Evolutionary conservation across 2,113 vertebrate species (phyloP), one percentile per base, ranked within the genome.

Genomic region (Electrona antarctica): DNA sequence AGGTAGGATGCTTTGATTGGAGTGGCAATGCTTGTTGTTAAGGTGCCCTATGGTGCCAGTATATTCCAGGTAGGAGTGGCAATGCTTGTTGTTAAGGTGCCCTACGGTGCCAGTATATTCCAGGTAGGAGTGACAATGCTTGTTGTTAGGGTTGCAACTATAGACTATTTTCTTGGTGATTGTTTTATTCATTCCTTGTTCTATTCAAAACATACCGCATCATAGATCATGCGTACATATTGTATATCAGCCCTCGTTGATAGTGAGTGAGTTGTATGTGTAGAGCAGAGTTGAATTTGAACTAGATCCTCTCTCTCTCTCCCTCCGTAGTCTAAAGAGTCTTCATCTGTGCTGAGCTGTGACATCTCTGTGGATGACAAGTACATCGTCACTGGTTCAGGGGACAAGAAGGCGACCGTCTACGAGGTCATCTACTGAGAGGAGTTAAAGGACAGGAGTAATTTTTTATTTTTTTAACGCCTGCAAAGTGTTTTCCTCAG

Each of bases 371-470:
- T 96, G 0, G 97, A 98, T 57, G 96, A 98, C 93, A 98, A 98
- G 78, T 98, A 98, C 89, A 98, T 98, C 7, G 97, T 98, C 78
- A 98, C 97, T 1, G 97, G 97, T 82, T 98, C 97, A 50, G 97
- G 97, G 58, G 97, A 98, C 94, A 98, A 98, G 92, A 98, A 98
- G 90, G 97, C 97, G 88, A 98, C 97, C 2, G 96, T 98, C 76
- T 98, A 98, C 49, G 97, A 98, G 90, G 97, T 98, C 87, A 98
- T 98, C 93, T 98, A 98, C 91, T 98, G 91, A 83, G 1, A 21
- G 11, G 48, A 64, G 46, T 49, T 46, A 62, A 69, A 48, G 7
- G 51, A 8, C 28, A 66, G 33, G 33, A 41, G 65, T 76, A 58
- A 13, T 66, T 56, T 29, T 60, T 56, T 76, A 6, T 82, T 70